These are phyloP conservation scores for Drosophila kuntzei DNA, from an alignment of 2,888 invertebrate species.

Conservation along the genomic window DNA sequence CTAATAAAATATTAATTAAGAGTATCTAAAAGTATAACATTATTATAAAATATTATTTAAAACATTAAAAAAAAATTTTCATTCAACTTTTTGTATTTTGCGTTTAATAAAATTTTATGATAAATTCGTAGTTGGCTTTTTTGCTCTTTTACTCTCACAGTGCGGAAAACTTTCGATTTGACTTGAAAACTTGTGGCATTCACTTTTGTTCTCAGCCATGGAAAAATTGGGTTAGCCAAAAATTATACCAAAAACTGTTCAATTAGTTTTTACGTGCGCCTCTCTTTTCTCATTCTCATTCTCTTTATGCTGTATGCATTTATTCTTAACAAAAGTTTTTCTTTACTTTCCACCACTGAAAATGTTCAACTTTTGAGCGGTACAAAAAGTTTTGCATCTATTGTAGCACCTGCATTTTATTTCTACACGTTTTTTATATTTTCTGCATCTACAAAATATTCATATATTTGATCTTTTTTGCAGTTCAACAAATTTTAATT, in stretches of 20 bases:
- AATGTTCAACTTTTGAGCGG: constrained; percentile 42
- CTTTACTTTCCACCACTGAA: constrained; percentile 21
- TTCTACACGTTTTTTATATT: constrained; percentile 3
- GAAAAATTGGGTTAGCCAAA: constrained; percentile 52
- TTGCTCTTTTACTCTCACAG: constrained; percentile 34
- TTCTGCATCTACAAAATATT: constrained; percentile 23
- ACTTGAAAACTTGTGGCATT: constrained; percentile 57
- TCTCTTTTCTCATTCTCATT: constrained; percentile 19
- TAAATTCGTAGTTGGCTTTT: constrained; percentile 30
- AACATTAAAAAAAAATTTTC: background rate
- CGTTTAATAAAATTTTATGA: constrained; percentile 39
- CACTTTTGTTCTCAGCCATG: constrained; percentile 51
- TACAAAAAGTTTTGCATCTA: constrained; percentile 47
- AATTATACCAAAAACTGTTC: constrained; percentile 60
- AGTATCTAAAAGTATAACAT: background rate
- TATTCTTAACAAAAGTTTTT: constrained; percentile 54
- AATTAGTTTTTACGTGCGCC: constrained; percentile 56
- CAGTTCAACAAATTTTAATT: constrained; percentile 15
- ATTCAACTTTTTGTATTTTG: constrained; percentile 24
- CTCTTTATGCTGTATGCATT: constrained; percentile 59
- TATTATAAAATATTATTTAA: background rate
- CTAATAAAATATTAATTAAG: background rate
- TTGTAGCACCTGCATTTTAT: constrained; percentile 50
- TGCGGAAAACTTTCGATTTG: constrained; percentile 48
- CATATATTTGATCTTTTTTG: constrained; percentile 12